A percentile compares a stretch with the other conserved stretches of the same genome.
phyloP scores from a whole-genome alignment of 2,888 invertebrate genomes.

The Lissocephala sabroskyi region DNA sequence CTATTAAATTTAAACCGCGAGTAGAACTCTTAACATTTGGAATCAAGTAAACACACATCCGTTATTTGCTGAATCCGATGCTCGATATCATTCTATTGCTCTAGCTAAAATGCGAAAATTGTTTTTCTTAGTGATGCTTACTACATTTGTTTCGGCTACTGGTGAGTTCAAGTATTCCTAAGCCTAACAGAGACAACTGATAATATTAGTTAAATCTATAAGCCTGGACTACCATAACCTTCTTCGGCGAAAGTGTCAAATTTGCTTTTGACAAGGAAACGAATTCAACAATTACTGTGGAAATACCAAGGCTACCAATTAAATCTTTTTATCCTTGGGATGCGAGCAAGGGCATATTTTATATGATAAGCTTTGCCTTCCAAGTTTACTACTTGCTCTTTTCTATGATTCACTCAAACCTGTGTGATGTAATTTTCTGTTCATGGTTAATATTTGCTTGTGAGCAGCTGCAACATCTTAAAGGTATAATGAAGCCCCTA shows the following conservation, averaged over 20 bases:
- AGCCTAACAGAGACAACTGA: no score
- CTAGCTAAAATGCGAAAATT: conserved; percentile 83
- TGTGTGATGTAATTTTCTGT: conserved; percentile 85
- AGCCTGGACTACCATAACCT: conserved; percentile 87
- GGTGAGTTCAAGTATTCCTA: no score
- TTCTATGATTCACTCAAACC: conserved; percentile 76
- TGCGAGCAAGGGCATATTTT: conserved; percentile 79
- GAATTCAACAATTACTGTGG: conserved; percentile 79
- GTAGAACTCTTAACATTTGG: conserved; percentile 85
- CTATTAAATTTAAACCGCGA: no score
- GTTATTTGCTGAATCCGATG: conserved; percentile 86
- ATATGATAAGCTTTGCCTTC: conserved; percentile 78
- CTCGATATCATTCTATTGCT: conserved; percentile 82
- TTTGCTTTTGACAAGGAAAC: conserved; percentile 79
- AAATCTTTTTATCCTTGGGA: conserved; percentile 88
- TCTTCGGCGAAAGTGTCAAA: conserved; percentile 85
- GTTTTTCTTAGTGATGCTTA: conserved; percentile 78
- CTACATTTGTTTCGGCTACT: conserved; percentile 77
- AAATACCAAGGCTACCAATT: conserved; percentile 81
- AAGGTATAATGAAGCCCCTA: conserved; percentile 88
- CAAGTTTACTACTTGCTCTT: conserved; percentile 82
- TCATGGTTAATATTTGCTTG: conserved; percentile 90
- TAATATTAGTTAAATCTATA: no score
- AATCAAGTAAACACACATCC: conserved; percentile 89
- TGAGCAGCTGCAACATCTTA: conserved; percentile 87